Base-by-base conservation (phyloP, 2,888 invertebrate species). In the Conchocele bisecta region DNA sequence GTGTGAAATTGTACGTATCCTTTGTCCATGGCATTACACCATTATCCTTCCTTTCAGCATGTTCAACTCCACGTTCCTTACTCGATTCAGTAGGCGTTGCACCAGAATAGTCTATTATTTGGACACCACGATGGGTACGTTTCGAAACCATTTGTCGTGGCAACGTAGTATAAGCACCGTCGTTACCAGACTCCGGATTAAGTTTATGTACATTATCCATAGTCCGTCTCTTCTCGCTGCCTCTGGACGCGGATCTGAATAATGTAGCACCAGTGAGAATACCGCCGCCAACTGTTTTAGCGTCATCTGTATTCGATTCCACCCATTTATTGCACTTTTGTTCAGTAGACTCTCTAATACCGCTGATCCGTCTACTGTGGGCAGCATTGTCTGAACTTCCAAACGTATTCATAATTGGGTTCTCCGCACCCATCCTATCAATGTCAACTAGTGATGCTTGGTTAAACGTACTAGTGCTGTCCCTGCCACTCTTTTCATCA, bases 241-340 rank as follows among this genome's bases (percentile, higher is more conserved):
- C n/a, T 35, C 37, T 35, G 11, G 37, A n/a, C 11, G 11, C n/a
- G 9, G 72, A 63, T 44, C 69, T 65, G 39, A 73, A 76, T 20
- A 76, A 54, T 42, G 50, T 76, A 17, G 76, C 72, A 15, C 72
- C 72, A 0, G 69, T 76, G 39, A 76, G 42, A n/a, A 72, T 73
- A 15, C 69, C 76, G 31, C 58, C 56, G 24, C 35, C 24, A 37
- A 63, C 41, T 26, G 37, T 44, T 4, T 22, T 33, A 15, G 37
- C 26, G 15, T 50, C 48, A 15, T 41, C 37, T 28, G 15, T 65
- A 42, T 26, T 67, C 46, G 39, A 33, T n/a, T 69, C 51, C 6
- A 73, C 56, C 76, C 76, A 76, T 31, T 69, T 58, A 41, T 60
- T 65, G 29, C 69, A 73, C 53, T 66, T 65, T 31, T 51, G 51